phyloP scores from a whole-genome alignment of 2,888 invertebrate species.

The Coremacera marginata region DNA sequence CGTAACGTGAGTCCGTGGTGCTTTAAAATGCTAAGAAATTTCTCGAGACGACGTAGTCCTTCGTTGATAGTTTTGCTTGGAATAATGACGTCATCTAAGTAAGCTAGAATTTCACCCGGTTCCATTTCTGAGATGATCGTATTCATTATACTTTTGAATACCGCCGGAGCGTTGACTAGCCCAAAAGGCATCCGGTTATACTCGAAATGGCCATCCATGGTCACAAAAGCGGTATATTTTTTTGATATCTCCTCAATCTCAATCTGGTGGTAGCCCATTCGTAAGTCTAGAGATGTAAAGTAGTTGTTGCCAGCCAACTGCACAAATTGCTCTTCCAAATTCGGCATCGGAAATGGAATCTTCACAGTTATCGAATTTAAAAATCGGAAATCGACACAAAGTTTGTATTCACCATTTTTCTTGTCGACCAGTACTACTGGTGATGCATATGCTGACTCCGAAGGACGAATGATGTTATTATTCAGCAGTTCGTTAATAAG shows the following conservation, averaged over 20 bases:
- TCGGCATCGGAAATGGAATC: conserved; percentile 7
- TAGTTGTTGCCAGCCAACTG: conserved; percentile 41
- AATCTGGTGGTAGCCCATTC: conserved; percentile 47
- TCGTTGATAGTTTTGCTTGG: conserved; percentile 16
- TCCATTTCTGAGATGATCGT: not conserved
- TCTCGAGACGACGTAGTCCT: conserved; percentile 7
- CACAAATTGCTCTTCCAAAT: conserved; percentile 46
- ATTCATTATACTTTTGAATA: not conserved
- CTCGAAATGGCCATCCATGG: conserved; percentile 27
- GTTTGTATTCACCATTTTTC: conserved; percentile 46
- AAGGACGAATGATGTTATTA: conserved; percentile 43
- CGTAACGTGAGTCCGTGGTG: too few species aligned
- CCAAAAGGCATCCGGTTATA: conserved; percentile 28
- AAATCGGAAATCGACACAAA: conserved; percentile 45
- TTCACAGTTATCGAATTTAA: conserved; percentile 35
- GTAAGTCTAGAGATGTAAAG: conserved; percentile 41
- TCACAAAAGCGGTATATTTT: conserved; percentile 12
- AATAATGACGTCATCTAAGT: conserved; percentile 21
- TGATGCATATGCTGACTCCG: conserved; percentile 45
- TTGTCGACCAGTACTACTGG: conserved; percentile 46
- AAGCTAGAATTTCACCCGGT: not conserved
- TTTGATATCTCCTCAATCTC: conserved; percentile 7
- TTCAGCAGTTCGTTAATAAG: conserved; percentile 36
- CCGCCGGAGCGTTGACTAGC: not conserved
- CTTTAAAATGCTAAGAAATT: not conserved